Evolutionary conservation across 2,113 vertebrate species (phyloP), one percentile per base, ranked within the genome.

Genomic region (Pygoscelis adeliae): DNA sequence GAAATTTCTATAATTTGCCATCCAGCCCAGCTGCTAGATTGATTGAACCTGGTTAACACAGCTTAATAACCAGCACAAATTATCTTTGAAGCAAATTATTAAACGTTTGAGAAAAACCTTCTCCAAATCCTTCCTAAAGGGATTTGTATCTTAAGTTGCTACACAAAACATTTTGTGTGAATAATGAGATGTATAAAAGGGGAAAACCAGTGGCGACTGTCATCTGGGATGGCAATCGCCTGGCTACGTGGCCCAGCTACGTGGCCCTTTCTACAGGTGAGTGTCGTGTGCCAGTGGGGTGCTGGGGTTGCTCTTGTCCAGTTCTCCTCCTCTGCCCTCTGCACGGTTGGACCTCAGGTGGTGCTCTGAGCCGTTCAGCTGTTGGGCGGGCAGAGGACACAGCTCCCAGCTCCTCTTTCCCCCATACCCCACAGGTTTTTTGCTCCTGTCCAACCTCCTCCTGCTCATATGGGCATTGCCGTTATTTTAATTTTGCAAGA

Each of bases 311-410:
- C 34, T 67, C 50, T 74, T 58, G 17, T 14, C 20, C 27, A 36
- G 6, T 72, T 90, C 83, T 56, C 34, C 17, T 44, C 25, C 55
- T 65, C 58, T 87, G 38, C 7, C 32, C 8, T 53, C 38, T 0
- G 0, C 59, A 61, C 1, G 6, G 29, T 15, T 1, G 0, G 73
- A 74, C 15, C 21, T 92, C 10, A 10, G 70, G 13, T 0, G 70
- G 13, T 0, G 1, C 14, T n/a, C 38, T 42, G 53, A 69, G 9
- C 46, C 5, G 1, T 49, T 52, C 65, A 82, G n/a, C 38, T 8
- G 0, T n/a, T 26, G 18, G 6, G 32, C 16, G 25, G 21, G 38
- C 49, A 63, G 21, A 76, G 4, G 14, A 72, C 15, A 15, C 11
- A 55, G 8, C 29, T 46, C 47, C 15, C n/a, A 58, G 22, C 29